These are phyloP conservation scores for Cerceris rybyensis DNA, from an alignment of 2,888 invertebrate species.

Conservation along the genomic window DNA sequence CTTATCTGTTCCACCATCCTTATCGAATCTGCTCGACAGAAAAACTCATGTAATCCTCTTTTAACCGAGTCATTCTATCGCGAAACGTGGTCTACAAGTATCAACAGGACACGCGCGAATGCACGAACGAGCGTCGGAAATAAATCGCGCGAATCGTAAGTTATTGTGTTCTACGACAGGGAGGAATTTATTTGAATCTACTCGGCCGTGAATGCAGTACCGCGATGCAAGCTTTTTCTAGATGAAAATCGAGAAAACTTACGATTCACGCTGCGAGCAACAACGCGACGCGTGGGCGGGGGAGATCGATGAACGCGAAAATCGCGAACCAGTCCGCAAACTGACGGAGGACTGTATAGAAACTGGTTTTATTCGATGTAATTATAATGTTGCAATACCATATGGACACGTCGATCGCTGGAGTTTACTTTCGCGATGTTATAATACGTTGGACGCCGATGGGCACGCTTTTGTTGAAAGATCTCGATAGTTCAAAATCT, in stretches of 20 bases:
- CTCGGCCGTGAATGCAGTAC: too few species aligned
- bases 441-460: neutral
- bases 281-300: slow-evolving; percentile 12
- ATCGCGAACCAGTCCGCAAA: slow-evolving; percentile 19
- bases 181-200: too few species aligned
- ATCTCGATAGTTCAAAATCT: neutral
- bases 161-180: too few species aligned
- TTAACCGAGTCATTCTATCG: too few species aligned
- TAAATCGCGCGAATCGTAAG: too few species aligned
- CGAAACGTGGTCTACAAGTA: too few species aligned
- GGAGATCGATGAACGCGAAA: slow-evolving; percentile 23
- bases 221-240: neutral
- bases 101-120: too few species aligned
- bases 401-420: neutral
- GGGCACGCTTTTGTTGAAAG: too few species aligned
- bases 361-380: slow-evolving; percentile 35
- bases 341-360: slow-evolving; percentile 15
- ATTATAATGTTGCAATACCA: slow-evolving; percentile 29
- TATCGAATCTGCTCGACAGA: too few species aligned
- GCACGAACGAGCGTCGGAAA: too few species aligned
- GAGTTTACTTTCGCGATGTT: neutral
- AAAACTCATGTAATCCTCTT: too few species aligned
- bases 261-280: slow-evolving; percentile 10
- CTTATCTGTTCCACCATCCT: too few species aligned
- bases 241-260: slow-evolving; percentile 16